phyloP scores from a whole-genome alignment of 2,797 vertebrate genomes.

The Danio choprae region DNA sequence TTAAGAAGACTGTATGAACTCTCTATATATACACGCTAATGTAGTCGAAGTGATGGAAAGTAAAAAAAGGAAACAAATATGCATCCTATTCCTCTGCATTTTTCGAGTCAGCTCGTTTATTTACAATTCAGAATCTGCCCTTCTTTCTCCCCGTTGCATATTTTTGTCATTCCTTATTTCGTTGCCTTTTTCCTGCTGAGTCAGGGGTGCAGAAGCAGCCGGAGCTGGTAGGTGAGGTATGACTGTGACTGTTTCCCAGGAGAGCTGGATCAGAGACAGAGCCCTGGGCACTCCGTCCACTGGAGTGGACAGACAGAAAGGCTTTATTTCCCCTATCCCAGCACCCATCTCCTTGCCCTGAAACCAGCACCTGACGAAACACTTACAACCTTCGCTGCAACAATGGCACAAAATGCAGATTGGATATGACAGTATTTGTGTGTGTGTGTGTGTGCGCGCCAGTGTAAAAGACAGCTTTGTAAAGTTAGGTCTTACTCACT shows the following conservation, averaged over 20 bases:
- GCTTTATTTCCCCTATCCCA: conserved; percentile 75
- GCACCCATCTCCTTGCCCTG: conserved; percentile 66
- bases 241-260: conserved; percentile 69
- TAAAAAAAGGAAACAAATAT: conserved; percentile 7
- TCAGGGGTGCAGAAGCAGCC: conserved; percentile 36
- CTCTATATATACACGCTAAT: neutral
- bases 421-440: conserved; percentile 59
- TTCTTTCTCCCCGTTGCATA: conserved; percentile 1
- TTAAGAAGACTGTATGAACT: conserved; percentile 70
- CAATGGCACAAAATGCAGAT: conserved; percentile 61
- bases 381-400: conserved; percentile 76
- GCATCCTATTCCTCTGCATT: conserved; percentile 2
- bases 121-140: conserved; percentile 29
- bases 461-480: conserved; percentile 2
- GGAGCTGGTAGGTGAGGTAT: neutral
- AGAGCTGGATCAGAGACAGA: conserved; percentile 63
- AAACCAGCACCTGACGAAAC: conserved; percentile 78
- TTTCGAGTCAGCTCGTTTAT: conserved; percentile 19
- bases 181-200: conserved; percentile 50
- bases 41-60: conserved; percentile 7
- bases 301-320: conserved; percentile 39
- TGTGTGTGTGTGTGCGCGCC: conserved; percentile 45
- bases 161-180: conserved; percentile 26
- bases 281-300: conserved; percentile 37
- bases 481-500: conserved; percentile 46